A percentile compares a stretch with the other conserved stretches of the same genome.
phyloP scores from a whole-genome alignment of 2,888 invertebrate genomes.

The Brachypterus glaber region DNA sequence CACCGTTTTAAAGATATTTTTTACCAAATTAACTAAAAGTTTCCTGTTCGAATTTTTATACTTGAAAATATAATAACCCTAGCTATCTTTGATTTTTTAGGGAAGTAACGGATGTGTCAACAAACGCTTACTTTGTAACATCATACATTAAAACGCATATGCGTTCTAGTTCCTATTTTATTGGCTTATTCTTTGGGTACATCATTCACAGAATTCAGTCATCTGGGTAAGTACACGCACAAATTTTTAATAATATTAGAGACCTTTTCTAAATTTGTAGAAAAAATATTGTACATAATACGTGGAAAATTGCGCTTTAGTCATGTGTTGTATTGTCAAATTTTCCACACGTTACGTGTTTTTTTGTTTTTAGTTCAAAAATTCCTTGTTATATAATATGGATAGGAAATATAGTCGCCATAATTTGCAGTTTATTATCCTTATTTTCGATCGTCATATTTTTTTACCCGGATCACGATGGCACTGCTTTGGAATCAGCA shows the following conservation, averaged over 20 bases:
- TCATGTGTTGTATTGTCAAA: no score
- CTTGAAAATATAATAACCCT: background rate
- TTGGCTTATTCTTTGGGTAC: conserved; percentile 58
- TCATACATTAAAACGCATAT: conserved; percentile 68
- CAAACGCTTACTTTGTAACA: conserved; percentile 53
- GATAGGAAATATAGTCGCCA: conserved; percentile 30
- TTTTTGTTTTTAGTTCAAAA: conserved; percentile 30
- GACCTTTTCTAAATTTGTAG: no score
- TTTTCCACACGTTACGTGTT: no score
- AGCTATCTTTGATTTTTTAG: conserved; percentile 39
- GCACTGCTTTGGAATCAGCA: conserved; percentile 51
- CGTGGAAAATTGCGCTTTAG: no score
- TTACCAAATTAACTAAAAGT: no score
- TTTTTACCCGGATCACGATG: conserved; percentile 52
- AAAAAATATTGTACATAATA: no score
- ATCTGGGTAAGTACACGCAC: conserved; percentile 45
- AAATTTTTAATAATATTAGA: conserved; percentile 5
- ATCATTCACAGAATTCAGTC: conserved; percentile 54
- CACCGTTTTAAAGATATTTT: no score
- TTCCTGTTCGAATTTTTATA: no score
- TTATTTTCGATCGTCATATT: conserved; percentile 56
- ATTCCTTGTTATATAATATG: conserved; percentile 25
- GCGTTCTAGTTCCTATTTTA: conserved; percentile 60
- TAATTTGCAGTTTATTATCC: conserved; percentile 44
- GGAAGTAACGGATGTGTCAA: conserved; percentile 54